Evolutionary conservation across 1,140 invertebrate genomes (phyloP).

Genomic region (Lepidurus packardi): DNA sequence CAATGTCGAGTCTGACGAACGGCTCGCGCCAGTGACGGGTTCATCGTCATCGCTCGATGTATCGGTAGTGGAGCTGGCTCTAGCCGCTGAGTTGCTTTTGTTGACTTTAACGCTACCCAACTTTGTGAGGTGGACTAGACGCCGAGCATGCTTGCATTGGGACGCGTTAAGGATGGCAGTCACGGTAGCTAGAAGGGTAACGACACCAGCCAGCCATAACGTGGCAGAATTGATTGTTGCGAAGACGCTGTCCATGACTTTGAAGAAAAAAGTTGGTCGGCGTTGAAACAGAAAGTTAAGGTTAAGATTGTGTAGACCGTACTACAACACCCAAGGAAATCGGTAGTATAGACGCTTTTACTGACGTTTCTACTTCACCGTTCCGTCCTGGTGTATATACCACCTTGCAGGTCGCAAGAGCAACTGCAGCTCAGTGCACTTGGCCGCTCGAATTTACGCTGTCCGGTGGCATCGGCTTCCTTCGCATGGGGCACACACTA

Average conservation of each 20-base stretch:
- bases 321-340: background rate
- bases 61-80: background rate
- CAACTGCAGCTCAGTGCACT: conserved; percentile 18
- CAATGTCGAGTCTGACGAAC: background rate
- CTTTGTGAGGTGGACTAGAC: background rate
- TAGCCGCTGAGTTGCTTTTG: conserved; percentile 2
- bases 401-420: conserved; percentile 20
- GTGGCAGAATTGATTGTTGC: conserved; percentile 1
- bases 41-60: background rate
- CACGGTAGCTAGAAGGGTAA: conserved; percentile 18
- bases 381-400: background rate
- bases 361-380: background rate
- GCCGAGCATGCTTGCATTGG: background rate
- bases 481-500: background rate
- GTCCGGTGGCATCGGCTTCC: conserved; percentile 7
- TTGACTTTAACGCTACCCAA: background rate
- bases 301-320: background rate
- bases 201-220: conserved; percentile 11
- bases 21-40: background rate
- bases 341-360: background rate
- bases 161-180: background rate
- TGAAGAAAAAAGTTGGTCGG: background rate
- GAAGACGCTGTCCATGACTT: background rate
- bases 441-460: conserved; percentile 12
- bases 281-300: background rate